These are phyloP conservation scores for Hybognathus amarus DNA, from an alignment of 2,797 vertebrate species.

Conservation along the genomic window DNA sequence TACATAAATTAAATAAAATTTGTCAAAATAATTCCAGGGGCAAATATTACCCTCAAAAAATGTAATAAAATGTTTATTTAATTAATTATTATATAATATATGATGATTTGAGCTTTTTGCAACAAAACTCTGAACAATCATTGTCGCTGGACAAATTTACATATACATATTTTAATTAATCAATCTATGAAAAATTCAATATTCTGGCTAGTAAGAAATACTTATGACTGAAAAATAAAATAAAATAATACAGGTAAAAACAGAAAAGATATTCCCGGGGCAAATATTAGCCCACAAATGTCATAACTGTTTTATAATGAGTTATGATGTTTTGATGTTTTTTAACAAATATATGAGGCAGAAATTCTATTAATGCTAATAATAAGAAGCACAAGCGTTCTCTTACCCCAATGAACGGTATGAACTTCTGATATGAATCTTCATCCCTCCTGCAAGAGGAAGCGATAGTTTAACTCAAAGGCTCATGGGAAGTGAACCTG, in stretches of 20 bases:
- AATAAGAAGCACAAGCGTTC: neutral
- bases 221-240: neutral
- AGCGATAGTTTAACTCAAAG: neutral
- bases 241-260: neutral
- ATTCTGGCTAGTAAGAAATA: neutral
- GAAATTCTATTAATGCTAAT: neutral
- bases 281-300: neutral
- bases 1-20: neutral
- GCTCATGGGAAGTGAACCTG: neutral
- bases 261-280: neutral
- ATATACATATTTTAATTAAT: neutral
- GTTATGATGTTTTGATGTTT: neutral
- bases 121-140: neutral
- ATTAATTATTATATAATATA: neutral
- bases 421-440: conserved; percentile 94
- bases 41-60: neutral
- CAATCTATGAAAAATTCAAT: neutral
- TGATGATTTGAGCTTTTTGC: neutral
- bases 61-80: neutral
- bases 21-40: no score
- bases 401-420: conserved; percentile 90
- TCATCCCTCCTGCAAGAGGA: conserved; percentile 82
- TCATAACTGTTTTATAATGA: neutral
- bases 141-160: neutral
- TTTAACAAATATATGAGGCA: neutral